A percentile compares a stretch with the other conserved stretches of the same genome.
phyloP scores from a whole-genome alignment of 2,113 vertebrate genomes.

The Clupea harengus region DNA sequence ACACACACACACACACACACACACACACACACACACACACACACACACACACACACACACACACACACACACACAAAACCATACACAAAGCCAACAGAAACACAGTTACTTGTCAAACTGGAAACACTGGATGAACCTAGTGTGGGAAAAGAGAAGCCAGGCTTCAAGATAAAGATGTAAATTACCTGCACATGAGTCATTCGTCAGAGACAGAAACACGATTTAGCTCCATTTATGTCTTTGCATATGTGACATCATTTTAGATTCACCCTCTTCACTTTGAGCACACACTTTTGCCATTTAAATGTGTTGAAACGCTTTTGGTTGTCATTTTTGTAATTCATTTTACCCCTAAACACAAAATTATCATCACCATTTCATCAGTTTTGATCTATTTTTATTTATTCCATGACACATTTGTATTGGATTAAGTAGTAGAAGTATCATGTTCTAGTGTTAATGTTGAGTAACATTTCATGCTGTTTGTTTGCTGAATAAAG shows the following conservation, averaged over 20 bases:
- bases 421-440: too few species aligned
- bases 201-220: neutral
- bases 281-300: too few species aligned
- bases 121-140: too few species aligned
- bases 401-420: too few species aligned
- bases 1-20: conserved; percentile 1
- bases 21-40: neutral
- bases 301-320: too few species aligned
- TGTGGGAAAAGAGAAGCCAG: too few species aligned
- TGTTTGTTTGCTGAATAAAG: neutral
- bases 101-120: neutral
- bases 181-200: neutral
- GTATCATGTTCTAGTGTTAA: neutral
- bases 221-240: neutral
- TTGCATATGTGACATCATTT: neutral
- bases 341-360: neutral
- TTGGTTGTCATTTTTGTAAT: neutral
- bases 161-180: neutral
- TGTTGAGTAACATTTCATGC: neutral
- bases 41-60: too few species aligned
- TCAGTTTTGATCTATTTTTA: neutral
- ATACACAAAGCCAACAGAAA: neutral
- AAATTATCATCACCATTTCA: neutral
- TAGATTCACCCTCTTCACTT: too few species aligned
- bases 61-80: too few species aligned